Percentiles rank a stretch among this genome's conserved stretches.
Evolutionary conservation across 2,888 invertebrate species (phyloP).

Genomic region (Megamerina dolium): DNA sequence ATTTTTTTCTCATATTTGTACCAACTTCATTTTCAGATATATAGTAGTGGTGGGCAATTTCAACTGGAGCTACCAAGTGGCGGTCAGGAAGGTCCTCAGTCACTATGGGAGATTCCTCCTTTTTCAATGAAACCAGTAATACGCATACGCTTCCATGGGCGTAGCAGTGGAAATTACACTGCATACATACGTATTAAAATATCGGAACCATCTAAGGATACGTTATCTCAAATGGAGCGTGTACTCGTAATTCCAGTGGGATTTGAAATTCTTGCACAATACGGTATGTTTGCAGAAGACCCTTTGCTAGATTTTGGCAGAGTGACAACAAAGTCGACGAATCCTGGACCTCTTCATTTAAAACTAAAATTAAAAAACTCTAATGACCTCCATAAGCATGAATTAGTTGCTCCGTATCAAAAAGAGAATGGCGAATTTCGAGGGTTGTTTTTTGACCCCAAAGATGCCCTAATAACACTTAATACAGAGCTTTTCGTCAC

Average conservation of each 20-base stretch:
- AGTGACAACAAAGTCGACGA: slow-evolving; percentile 61
- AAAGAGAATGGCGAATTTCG: too few relatives aligned
- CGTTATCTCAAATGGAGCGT: slow-evolving; percentile 25
- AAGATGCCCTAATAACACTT: slow-evolving; percentile 35
- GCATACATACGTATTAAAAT: slow-evolving; percentile 65
- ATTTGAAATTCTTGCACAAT: slow-evolving; percentile 66
- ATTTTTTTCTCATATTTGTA: not conserved
- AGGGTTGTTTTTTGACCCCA: slow-evolving; percentile 29
- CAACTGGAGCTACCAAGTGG: slow-evolving; percentile 78
- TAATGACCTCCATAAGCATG: slow-evolving; percentile 21
- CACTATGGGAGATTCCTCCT: slow-evolving; percentile 87
- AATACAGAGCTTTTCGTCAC: slow-evolving; percentile 33
- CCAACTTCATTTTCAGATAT: slow-evolving; percentile 52
- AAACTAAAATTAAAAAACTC: slow-evolving; percentile 45
- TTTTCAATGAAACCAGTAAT: slow-evolving; percentile 83
- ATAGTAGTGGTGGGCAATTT: slow-evolving; percentile 85
- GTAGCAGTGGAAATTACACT: slow-evolving; percentile 73
- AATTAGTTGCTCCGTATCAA: too few relatives aligned
- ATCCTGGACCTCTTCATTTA: slow-evolving; percentile 51
- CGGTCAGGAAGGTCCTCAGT: slow-evolving; percentile 70
- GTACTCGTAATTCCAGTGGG: slow-evolving; percentile 74
- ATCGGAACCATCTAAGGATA: slow-evolving; percentile 24
- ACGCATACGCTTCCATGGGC: slow-evolving; percentile 73
- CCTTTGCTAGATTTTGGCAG: slow-evolving; percentile 77
- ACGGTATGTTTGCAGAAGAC: slow-evolving; percentile 73